A percentile compares a stretch with the other conserved stretches of the same genome.
phyloP scores from a whole-genome alignment of 2,888 invertebrate species.

The Melieria omissa region DNA sequence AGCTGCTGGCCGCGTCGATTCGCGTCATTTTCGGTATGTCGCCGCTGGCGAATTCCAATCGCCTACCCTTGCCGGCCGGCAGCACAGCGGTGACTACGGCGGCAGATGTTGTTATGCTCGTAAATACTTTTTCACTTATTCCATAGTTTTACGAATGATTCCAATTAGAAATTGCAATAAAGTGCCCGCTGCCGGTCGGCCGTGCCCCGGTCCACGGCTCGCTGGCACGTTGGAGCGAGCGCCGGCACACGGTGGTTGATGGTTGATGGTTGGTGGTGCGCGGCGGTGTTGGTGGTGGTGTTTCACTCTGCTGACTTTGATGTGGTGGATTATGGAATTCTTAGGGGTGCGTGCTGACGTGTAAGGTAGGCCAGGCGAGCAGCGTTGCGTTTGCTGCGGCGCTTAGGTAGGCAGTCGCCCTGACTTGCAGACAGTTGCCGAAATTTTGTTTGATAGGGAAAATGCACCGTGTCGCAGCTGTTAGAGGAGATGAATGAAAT shows the following conservation, averaged over 20 bases:
- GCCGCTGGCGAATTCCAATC: constrained; percentile 32
- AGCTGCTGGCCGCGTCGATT: neutral
- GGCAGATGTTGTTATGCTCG: constrained; percentile 5
- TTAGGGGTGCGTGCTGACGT: constrained; percentile 17
- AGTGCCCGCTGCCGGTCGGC: neutral
- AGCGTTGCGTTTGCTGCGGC: no score
- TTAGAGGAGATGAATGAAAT: constrained; percentile 2
- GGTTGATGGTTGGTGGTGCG: constrained; percentile 10
- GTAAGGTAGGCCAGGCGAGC: no score
- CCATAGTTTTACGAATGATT: constrained; percentile 24
- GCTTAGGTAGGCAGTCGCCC: no score
- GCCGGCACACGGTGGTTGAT: constrained; percentile 1
- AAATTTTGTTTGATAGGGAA: no score
- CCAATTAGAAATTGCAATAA: constrained; percentile 42
- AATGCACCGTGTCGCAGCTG: no score
- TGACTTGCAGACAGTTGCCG: no score
- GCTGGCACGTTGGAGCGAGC: neutral
- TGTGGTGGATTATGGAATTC: constrained; percentile 30
- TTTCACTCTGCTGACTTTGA: constrained; percentile 26
- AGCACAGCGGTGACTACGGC: neutral
- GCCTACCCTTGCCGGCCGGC: constrained; percentile 20
- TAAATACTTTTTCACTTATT: constrained; percentile 20
- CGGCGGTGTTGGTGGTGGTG: constrained; percentile 13
- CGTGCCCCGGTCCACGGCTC: neutral
- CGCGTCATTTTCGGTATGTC: constrained; percentile 15